Evolutionary conservation across 2,888 invertebrate genomes (phyloP).

Genomic region (Exocentrus adspersus): DNA sequence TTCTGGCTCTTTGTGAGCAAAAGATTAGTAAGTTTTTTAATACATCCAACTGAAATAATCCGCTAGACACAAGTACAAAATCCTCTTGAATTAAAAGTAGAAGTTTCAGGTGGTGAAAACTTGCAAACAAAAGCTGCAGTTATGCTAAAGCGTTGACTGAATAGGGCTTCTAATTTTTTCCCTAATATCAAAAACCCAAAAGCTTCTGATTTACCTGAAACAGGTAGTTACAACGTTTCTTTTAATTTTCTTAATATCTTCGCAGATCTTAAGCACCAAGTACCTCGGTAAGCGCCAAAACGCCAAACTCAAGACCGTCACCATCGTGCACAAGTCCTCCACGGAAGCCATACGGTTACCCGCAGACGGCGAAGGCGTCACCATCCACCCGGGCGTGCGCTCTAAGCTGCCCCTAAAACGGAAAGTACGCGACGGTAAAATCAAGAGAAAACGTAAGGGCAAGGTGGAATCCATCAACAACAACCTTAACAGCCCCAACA

Average conservation of each 20-base stretch:
- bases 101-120: too few relatives aligned
- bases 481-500: constrained; percentile 59
- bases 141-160: too few relatives aligned
- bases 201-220: too few relatives aligned
- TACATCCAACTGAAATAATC: too few relatives aligned
- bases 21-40: constrained; percentile 27
- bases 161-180: too few relatives aligned
- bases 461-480: constrained; percentile 49
- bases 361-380: constrained; percentile 75
- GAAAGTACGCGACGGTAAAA: constrained; percentile 75
- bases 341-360: constrained; percentile 89
- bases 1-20: constrained; percentile 3
- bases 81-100: too few relatives aligned
- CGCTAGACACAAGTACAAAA: too few relatives aligned
- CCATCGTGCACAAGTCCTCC: constrained; percentile 90
- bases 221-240: too few relatives aligned
- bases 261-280: constrained; percentile 82
- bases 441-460: constrained; percentile 64
- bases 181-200: too few relatives aligned
- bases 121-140: too few relatives aligned
- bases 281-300: constrained; percentile 82
- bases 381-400: constrained; percentile 87
- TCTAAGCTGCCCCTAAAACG: constrained; percentile 89
- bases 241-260: too few relatives aligned
- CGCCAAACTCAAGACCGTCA: constrained; percentile 85